phyloP scores from a whole-genome alignment of 2,113 vertebrate genomes.

The Campylomormyrus numenius region DNA sequence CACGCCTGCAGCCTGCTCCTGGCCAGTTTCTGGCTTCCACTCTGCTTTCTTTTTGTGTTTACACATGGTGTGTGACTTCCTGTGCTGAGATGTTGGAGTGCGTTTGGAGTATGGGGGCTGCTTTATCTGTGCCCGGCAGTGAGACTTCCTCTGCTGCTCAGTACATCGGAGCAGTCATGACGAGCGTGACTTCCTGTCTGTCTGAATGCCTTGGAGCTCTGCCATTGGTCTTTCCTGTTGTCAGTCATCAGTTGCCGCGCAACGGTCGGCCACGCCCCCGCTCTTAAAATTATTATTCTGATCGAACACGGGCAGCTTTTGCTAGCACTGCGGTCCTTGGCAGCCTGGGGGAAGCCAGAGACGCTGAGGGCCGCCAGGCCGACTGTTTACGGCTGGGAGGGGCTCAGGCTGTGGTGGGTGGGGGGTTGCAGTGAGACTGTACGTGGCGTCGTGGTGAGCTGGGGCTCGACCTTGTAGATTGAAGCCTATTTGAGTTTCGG shows the following conservation, averaged over 20 bases:
- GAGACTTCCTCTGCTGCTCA: neutral
- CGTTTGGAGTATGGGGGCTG: neutral
- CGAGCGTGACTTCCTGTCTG: neutral
- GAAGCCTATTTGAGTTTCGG: neutral
- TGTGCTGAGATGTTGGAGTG: neutral
- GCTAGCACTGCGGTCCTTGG: neutral
- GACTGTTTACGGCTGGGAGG: neutral
- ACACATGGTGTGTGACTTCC: neutral
- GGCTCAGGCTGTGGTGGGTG: neutral
- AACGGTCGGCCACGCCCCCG: neutral
- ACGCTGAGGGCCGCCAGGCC: neutral
- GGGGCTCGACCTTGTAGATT: neutral
- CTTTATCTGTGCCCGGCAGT: neutral
- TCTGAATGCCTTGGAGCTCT: neutral
- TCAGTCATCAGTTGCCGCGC: neutral
- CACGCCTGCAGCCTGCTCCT: neutral
- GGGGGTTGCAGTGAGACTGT: neutral
- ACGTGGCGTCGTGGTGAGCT: neutral
- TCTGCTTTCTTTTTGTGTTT: neutral
- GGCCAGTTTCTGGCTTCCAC: neutral
- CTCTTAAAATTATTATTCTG: neutral
- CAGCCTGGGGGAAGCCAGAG: neutral
- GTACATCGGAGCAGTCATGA: neutral
- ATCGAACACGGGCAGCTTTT: neutral
- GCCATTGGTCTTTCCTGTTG: neutral